Evolutionary conservation across 1,140 invertebrate genomes (phyloP), one percentile per base, ranked within the genome.

Genomic region (Adelges cooleyi): DNA sequence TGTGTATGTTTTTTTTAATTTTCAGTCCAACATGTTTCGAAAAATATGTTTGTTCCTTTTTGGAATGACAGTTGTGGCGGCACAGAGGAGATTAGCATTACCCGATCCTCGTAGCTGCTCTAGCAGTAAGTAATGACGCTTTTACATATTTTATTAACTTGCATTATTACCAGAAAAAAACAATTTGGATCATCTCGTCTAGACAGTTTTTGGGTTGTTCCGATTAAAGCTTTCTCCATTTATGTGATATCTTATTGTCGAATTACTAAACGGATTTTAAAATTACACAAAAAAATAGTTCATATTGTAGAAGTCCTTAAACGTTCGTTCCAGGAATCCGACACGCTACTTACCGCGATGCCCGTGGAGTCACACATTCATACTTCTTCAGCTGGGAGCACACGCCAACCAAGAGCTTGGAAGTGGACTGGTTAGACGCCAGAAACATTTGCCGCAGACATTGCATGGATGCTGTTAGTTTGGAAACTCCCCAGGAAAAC

Each of bases 321-420:
- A n/a, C n/a, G n/a, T 44, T 48, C 29, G 10, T 48, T 20, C 6
- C 71, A 90, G 87, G 88, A 65, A 88, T 92, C 2, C 82, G 88
- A 67, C 89, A 92, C 72, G 84, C 89, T 17, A 85, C 85, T 10
- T 92, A 90, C 77, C 82, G 88, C 69, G 89, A 92, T 73, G 87
- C 86, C 3, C 79, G 89, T 52, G 89, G 89, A 20, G 87, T 91
- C 17, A 82, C 84, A 1, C 89, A 92, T 72, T 89, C 89, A 23
- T 93, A 93, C 76, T 94, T 93, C 84, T 92, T 92, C 84, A 91
- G 89, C 72, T 92, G 90, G 90, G 87, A 90, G 72, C 90, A 93
- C 74, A 79, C 80, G 20, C 88, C 90, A 1, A 94, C 90, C 15
- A 80, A 86, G 69, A 86, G 79, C 69, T 77, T 92, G 49, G 90